Evolutionary conservation across 2,888 invertebrate genomes (phyloP), one percentile per base, ranked within the genome.

Genomic region (Teleogryllus oceanicus): DNA sequence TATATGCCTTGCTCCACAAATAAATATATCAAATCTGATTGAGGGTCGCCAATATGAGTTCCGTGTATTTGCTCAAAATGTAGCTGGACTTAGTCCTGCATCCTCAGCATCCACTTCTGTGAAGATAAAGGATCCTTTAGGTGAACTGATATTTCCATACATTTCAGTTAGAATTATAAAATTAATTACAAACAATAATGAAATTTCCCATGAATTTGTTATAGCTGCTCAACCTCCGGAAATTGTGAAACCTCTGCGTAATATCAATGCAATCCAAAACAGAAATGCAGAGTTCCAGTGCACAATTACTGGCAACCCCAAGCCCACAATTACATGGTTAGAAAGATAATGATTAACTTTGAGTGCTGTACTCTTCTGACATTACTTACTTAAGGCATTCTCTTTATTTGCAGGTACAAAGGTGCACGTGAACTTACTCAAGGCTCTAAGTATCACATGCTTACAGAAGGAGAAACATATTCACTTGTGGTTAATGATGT

Each of bases 41-140:
- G 99, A 99, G 88, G 98, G 97, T 75, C 91, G 98, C 20, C 95
- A 96, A 86, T 99, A 99, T 88, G 99, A 99, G 89, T 99, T 99
- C 92, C 90, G 98, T 24, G 94, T 99, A 18, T 95, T 95, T 84
- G 99, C 99, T 2, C 97, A 97, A 87, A 99, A 99, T 86, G 94
- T 94, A 83, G 98, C 98, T 13, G 99, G 99, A 0, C 86, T 94
- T 24, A 96, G 97, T 24, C 93, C 94, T 84, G 95, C 97, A 78
- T 97, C 97, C 49, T 89, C 91, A 11, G 94, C 94, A 81, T 96
- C 97, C 18, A 94, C 94, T 76, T 92, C 94, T 76, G 94, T 98
- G 80, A 96, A 96, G 88, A 95, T 98, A 84, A 92, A 95, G 84
- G 98, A 99, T 90, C 98, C 98, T 75, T 93, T 95, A 87, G 93